A percentile compares a stretch with the other conserved stretches of the same genome.
phyloP scores from a whole-genome alignment of 2,888 invertebrate genomes.

The Agonopterix heracliana region DNA sequence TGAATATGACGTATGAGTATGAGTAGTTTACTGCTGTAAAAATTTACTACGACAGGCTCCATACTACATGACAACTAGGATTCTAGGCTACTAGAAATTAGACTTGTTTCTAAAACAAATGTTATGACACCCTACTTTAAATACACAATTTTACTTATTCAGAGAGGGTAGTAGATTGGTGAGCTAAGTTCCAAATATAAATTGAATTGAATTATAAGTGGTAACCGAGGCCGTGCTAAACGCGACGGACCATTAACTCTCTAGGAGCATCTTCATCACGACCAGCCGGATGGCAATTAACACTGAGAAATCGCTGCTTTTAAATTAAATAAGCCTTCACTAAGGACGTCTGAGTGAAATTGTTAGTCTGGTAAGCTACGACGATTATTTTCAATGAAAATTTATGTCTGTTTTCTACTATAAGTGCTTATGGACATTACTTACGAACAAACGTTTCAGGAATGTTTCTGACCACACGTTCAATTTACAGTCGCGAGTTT shows the following conservation, averaged over 20 bases:
- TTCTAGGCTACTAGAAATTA: too few relatives aligned
- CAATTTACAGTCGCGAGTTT: too few relatives aligned
- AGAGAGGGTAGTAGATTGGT: too few relatives aligned
- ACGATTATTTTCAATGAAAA: background rate
- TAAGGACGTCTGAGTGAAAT: background rate
- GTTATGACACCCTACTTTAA: too few relatives aligned
- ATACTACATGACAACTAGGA: too few relatives aligned
- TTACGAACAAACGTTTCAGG: too few relatives aligned
- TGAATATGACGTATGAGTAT: too few relatives aligned
- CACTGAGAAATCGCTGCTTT: slow-evolving; percentile 14
- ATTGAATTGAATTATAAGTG: slow-evolving; percentile 15
- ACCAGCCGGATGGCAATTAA: slow-evolving; percentile 23
- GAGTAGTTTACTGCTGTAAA: too few relatives aligned
- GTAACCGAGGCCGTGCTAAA: slow-evolving; percentile 9
- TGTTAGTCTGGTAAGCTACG: background rate
- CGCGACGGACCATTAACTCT: slow-evolving; percentile 16
- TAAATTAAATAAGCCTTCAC: slow-evolving; percentile 8
- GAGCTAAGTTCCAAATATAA: slow-evolving; percentile 5
- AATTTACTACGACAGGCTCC: too few relatives aligned
- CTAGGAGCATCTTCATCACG: slow-evolving; percentile 20
- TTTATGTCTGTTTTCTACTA: background rate
- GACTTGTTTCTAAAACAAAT: too few relatives aligned
- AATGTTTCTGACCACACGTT: too few relatives aligned
- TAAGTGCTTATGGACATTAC: background rate
- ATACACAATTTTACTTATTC: too few relatives aligned